Conservation (phyloP, 2,113 vertebrate genomes). For the Chrysochloris asiatica region DNA sequence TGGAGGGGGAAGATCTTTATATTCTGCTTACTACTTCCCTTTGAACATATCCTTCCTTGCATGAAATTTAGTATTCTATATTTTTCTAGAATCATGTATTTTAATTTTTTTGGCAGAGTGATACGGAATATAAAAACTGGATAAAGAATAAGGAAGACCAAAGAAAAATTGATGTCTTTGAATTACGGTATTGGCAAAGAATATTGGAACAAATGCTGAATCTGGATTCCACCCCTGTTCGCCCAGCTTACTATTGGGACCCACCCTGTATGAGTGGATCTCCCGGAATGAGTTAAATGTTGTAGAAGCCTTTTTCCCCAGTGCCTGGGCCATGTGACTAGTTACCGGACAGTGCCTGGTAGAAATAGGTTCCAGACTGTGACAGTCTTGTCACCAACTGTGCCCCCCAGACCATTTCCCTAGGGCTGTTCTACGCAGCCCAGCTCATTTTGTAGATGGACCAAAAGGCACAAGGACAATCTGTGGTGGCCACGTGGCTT, state of each 20-base stretch:
- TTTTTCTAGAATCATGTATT: too few relatives aligned
- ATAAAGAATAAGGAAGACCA: too few relatives aligned
- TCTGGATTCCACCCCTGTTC: not conserved
- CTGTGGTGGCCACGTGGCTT: not conserved
- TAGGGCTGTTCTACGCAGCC: fast-evolving
- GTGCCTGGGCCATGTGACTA: not conserved
- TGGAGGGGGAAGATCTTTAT: too few relatives aligned
- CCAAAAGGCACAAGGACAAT: not conserved
- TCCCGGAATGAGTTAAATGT: not conserved
- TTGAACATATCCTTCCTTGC: too few relatives aligned
- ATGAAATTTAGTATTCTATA: too few relatives aligned
- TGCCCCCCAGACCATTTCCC: not conserved
- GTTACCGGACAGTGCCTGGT: not conserved
- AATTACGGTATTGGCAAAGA: too few relatives aligned
- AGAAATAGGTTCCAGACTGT: not conserved
- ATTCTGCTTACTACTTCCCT: too few relatives aligned
- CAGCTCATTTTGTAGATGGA: too few relatives aligned
- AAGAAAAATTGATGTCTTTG: too few relatives aligned
- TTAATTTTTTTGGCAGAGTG: too few relatives aligned
- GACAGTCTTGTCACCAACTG: not conserved
- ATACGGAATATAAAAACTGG: too few relatives aligned
- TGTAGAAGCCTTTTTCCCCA: not conserved
- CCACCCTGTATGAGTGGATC: not conserved
- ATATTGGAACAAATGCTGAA: not conserved
- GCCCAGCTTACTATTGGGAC: not conserved